These are phyloP conservation scores for Sthenelais limicola DNA, from an alignment of 2,888 invertebrate genomes.

Conservation along the genomic window DNA sequence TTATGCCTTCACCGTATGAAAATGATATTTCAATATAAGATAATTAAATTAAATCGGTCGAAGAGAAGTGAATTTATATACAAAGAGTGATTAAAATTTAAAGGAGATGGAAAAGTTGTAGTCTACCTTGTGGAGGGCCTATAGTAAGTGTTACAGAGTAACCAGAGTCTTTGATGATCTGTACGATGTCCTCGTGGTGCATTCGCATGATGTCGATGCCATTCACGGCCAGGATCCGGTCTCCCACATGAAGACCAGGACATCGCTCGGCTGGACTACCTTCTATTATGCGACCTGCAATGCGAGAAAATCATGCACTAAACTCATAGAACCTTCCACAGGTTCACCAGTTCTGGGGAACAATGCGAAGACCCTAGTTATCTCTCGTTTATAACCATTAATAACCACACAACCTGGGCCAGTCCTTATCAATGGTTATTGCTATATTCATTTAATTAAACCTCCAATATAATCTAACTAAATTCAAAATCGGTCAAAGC, in stretches of 20 bases:
- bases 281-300: constrained; percentile 94
- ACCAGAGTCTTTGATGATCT: constrained; percentile 96
- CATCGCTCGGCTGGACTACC: constrained; percentile 96
- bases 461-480: no score
- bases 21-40: background rate
- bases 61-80: background rate
- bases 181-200: constrained; percentile 96
- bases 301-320: no score
- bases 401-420: no score
- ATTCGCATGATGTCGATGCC: constrained; percentile 90
- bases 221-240: constrained; percentile 96
- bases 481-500: no score
- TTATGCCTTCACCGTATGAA: no score
- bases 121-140: constrained; percentile 62
- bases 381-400: no score
- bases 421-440: no score
- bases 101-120: background rate
- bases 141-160: constrained; percentile 82
- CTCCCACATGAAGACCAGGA: constrained; percentile 91
- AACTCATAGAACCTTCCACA: no score
- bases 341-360: no score
- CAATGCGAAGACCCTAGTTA: no score
- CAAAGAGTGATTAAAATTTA: background rate
- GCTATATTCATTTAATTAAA: no score
- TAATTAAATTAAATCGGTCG: background rate